Percentiles rank a stretch among this genome's conserved stretches.
Evolutionary conservation across 2,888 invertebrate species (phyloP).

Genomic region (Brenthis hecate): DNA sequence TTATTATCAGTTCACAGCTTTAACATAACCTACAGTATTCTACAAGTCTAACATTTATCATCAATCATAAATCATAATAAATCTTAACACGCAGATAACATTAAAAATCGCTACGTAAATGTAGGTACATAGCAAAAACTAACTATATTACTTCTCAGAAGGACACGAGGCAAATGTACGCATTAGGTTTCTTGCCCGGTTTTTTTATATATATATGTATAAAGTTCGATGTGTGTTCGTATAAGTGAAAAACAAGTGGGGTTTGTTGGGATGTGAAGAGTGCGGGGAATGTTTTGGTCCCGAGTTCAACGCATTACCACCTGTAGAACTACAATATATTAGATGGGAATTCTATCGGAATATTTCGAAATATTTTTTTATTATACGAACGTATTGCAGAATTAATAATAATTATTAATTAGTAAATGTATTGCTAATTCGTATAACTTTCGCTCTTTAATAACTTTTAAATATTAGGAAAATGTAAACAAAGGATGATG

Average conservation of each 20-base stretch:
- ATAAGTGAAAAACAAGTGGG: conserved; percentile 55
- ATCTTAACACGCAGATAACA: too few species aligned
- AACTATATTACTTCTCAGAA: conserved; percentile 50
- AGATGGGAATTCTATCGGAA: neutral
- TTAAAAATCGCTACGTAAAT: too few species aligned
- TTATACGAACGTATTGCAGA: too few species aligned
- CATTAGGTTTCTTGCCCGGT: conserved; percentile 57
- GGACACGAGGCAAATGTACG: conserved; percentile 62
- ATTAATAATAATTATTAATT: too few species aligned
- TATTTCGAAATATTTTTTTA: neutral
- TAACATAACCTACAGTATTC: too few species aligned
- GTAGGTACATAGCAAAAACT: conserved; percentile 39
- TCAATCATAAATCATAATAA: too few species aligned
- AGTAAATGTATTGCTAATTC: too few species aligned
- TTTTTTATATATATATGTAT: conserved; percentile 48
- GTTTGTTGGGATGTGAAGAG: conserved; percentile 40
- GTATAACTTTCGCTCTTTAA: too few species aligned
- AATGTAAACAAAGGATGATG: too few species aligned
- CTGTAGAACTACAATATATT: conserved; percentile 46
- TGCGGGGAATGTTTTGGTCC: conserved; percentile 58
- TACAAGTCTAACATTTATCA: too few species aligned
- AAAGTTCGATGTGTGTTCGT: conserved; percentile 51
- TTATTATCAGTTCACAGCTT: too few species aligned
- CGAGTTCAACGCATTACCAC: conserved; percentile 69
- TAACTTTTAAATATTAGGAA: too few species aligned